phyloP scores from a whole-genome alignment of 1,140 invertebrate species.

The Belonocnema kinseyi region DNA sequence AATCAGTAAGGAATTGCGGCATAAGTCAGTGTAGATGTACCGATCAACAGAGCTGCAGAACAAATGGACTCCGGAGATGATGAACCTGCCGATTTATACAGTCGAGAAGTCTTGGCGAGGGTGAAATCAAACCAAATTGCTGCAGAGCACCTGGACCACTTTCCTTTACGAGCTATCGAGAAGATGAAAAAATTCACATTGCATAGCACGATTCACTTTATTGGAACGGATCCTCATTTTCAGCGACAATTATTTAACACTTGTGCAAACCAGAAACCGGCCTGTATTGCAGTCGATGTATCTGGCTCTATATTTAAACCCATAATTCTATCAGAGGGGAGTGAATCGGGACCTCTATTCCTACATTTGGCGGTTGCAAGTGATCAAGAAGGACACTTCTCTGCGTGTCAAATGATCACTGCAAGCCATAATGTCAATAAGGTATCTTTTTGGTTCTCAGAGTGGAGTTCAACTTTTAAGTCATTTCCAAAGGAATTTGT shows the following conservation, averaged over 20 bases:
- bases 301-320: not conserved
- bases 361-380: constrained; percentile 19
- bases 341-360: not conserved
- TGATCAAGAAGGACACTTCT: constrained; percentile 29
- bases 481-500: constrained; percentile 33
- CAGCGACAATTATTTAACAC: not conserved
- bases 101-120: not conserved
- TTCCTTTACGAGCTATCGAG: not conserved
- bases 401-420: constrained; percentile 23
- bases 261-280: not conserved
- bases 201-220: constrained; percentile 3
- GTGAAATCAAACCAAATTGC: not conserved
- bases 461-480: constrained; percentile 14
- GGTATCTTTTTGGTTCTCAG: constrained; percentile 25
- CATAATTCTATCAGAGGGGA: not conserved
- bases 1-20: not conserved
- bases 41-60: not conserved
- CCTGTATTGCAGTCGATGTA: not conserved
- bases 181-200: not conserved
- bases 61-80: not conserved
- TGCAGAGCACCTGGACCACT: not conserved
- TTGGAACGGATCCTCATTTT: not conserved
- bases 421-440: constrained; percentile 11
- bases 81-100: constrained; percentile 3
- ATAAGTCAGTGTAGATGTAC: constrained; percentile 3